Base-by-base conservation (phyloP, 2,113 vertebrate genomes). In the Ariopsis seemanni region DNA sequence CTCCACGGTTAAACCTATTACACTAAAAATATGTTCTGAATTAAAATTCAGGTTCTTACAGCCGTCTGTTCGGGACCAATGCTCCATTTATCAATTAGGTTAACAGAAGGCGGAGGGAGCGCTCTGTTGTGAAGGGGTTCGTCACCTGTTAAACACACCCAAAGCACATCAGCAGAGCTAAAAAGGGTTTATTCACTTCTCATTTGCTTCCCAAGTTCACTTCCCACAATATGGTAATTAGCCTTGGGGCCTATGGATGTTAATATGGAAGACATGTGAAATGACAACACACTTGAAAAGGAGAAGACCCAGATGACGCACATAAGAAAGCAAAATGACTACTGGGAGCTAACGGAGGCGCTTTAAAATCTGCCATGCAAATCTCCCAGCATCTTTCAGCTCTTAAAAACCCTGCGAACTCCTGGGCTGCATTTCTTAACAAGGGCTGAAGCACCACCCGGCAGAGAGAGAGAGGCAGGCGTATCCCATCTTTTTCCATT, bases 401-500 rank as follows among this genome's bases (percentile, higher is more conserved):
- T 75, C 50, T 84, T 84, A 67, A 88, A 78, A 84, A 88, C n/a
- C 57, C 58, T 57, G 53, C 10, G 4, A 74, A 78, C 82, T 78
- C 71, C 62, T 14, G 75, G 27, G 58, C 82, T 78, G 60, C 81
- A 83, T 88, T 67, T 90, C 91, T 90, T 91, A 89, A 83, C 72
- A 77, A 85, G 85, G 71, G 85, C 71, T 88, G 81, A 90, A 80
- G 78, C 91, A 89, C 88, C 92, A 93, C 91, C 86, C 91, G 89
- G 86, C 62, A 75, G 71, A 78, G 50, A 27, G 74, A n/a, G 48
- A 20, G 78, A 34, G 78, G 25, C 27, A 60, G 72, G 34, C 30
- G 18, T 57, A 58, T 86, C 65, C 72, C 60, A 71, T 79, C 88
- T 53, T 82, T 42, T 78, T 88, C 81, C 60, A 52, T 84, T 86